phyloP scores from a whole-genome alignment of 2,888 invertebrate species.

The Melanostoma scalare region DNA sequence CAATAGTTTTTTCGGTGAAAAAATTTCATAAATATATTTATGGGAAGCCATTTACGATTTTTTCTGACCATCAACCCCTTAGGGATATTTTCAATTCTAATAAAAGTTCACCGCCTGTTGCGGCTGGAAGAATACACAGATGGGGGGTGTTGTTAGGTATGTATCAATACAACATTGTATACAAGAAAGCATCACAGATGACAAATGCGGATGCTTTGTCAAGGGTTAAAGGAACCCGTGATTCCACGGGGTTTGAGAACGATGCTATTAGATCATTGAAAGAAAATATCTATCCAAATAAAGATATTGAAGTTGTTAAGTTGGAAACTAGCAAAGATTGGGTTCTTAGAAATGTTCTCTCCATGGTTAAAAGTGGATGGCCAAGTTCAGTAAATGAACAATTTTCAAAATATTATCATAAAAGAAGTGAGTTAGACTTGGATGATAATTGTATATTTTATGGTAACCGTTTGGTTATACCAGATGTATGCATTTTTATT shows the following conservation, averaged over 20 bases:
- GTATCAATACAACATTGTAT: neutral
- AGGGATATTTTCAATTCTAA: neutral
- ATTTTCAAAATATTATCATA: neutral
- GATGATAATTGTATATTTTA: slow-evolving; percentile 24
- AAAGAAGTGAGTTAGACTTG: neutral
- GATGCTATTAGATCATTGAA: slow-evolving; percentile 2
- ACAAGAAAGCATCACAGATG: neutral
- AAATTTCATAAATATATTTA: slow-evolving; percentile 9
- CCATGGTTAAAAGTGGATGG: neutral
- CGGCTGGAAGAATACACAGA: neutral
- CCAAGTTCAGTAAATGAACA: neutral
- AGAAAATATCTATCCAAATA: neutral
- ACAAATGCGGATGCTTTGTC: too few species aligned
- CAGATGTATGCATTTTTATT: slow-evolving; percentile 37
- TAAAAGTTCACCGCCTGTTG: neutral
- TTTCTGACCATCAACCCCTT: neutral
- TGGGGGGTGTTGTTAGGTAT: neutral
- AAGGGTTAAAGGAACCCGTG: too few species aligned
- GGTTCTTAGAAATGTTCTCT: neutral
- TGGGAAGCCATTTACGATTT: neutral
- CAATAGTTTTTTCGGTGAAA: neutral
- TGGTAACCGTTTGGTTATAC: slow-evolving; percentile 61
- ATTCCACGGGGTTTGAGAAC: neutral
- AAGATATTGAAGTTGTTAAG: neutral
- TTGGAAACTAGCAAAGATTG: neutral